These are phyloP conservation scores for Ladona fulva DNA, from an alignment of 1,140 invertebrate species.

Conservation along the genomic window DNA sequence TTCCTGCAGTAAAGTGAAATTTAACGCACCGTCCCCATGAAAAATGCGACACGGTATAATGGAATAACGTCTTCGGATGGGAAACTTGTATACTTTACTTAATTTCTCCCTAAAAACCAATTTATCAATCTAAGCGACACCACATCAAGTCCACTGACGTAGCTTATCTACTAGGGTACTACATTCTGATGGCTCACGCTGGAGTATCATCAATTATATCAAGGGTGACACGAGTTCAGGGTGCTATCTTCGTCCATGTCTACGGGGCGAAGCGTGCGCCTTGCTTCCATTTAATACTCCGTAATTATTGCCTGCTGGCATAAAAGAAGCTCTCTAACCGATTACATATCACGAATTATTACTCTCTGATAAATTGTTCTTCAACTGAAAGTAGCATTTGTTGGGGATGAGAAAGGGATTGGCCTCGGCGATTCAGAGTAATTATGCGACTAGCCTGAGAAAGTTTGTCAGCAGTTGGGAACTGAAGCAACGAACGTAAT, in stretches of 20 bases:
- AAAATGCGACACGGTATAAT: too few relatives aligned
- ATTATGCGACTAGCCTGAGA: too few relatives aligned
- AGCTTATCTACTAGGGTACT: background rate
- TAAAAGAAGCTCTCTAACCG: too few relatives aligned
- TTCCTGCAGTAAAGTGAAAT: too few relatives aligned
- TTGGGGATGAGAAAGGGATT: too few relatives aligned
- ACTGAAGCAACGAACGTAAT: too few relatives aligned
- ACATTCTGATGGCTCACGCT: background rate
- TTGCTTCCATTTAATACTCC: background rate
- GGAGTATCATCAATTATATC: background rate
- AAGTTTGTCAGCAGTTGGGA: too few relatives aligned
- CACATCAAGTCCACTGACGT: background rate
- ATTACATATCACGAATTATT: too few relatives aligned
- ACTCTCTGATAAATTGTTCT: too few relatives aligned
- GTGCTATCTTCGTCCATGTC: background rate
- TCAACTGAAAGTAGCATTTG: too few relatives aligned
- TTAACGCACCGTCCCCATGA: too few relatives aligned
- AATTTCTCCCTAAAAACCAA: background rate
- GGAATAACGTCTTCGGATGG: background rate
- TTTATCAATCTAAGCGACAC: background rate
- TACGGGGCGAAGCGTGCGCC: background rate
- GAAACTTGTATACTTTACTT: background rate
- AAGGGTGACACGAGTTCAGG: background rate
- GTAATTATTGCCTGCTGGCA: background rate
- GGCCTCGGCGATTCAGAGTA: too few relatives aligned